These are phyloP conservation scores for Fregetta grallaria DNA, from an alignment of 2,113 vertebrate genomes.

Conservation along the genomic window DNA sequence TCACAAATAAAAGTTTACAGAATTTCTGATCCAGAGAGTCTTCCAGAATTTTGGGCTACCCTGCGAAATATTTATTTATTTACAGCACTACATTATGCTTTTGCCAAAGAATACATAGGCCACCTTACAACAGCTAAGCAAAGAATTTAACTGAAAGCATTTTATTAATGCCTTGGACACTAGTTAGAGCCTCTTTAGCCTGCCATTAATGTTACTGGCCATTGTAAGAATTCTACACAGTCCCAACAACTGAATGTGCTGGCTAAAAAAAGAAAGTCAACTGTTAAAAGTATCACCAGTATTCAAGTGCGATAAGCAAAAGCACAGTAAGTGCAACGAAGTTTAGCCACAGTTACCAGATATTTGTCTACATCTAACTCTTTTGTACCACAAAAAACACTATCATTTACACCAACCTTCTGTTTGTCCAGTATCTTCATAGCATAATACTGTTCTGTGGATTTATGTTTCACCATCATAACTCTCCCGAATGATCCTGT, in stretches of 20 bases:
- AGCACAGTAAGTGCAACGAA: not conserved
- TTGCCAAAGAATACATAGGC: not conserved
- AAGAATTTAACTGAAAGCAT: not conserved
- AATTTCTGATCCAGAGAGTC: not conserved
- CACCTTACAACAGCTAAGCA: not conserved
- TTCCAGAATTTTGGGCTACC: not conserved
- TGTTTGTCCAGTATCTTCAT: constrained; percentile 99
- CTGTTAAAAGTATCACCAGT: not conserved
- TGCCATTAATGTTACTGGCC: not conserved
- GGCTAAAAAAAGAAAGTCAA: not conserved
- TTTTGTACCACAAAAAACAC: not conserved
- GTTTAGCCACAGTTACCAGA: not conserved
- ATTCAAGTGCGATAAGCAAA: not conserved
- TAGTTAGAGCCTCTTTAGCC: not conserved
- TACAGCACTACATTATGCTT: not conserved
- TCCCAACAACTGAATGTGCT: not conserved
- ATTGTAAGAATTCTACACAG: not conserved
- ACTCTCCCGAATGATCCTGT: constrained; percentile 98
- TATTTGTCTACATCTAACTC: not conserved
- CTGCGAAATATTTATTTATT: not conserved
- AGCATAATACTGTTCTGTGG: constrained; percentile 95
- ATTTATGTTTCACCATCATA: constrained; percentile 98
- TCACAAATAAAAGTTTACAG: not conserved
- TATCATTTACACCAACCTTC: constrained; percentile 80
- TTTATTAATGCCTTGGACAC: not conserved